Evolutionary conservation across 1,140 invertebrate species (phyloP), one percentile per base, ranked within the genome.

Genomic region (Acromyrmex charruanus): DNA sequence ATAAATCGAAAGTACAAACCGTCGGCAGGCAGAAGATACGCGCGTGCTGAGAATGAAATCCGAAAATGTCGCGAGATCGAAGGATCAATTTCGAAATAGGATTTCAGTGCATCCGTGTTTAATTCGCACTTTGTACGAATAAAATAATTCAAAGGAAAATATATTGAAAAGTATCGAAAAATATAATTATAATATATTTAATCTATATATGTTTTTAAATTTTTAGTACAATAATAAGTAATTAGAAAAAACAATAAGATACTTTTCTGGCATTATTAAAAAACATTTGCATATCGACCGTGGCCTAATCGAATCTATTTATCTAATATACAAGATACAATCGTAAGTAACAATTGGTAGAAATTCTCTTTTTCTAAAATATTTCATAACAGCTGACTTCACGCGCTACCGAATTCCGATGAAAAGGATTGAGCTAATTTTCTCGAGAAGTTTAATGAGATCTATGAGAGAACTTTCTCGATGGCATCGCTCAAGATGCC

Each of bases 1-100:
- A 35, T 61, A 74, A 82, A 82, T 74, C 80, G 80, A 75, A 49
- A 51, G 80, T 35, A 21, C 68, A 39, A 58, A 25, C 31, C 80
- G 68, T 59, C 21, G 55, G 25, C 18, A 49, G 31, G 69, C 51
- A 28, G 65, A 39, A 31, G 55, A 84, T 74, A 31, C 79, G 68
- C 80, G 28, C 80, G 69, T 84, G 68, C 55, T 5, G n/a, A 21
- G 80, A 74, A 75, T 84, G 25, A 72, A 31, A 74, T 74, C 68
- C 9, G 68, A 74, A 39, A 81, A 82, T 0, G 21, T n/a, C 59
- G 65, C 31, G 79, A 58, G 66, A 72, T 81, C 53, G 68, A 49
- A 49, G 51, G 53, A 82, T 82, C 80, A 72, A 74, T 74, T 74
- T 49, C 16, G 31, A 72, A 61, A 82, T 74, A 61, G 55, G n/a